Base-by-base conservation (phyloP, 2,113 vertebrate genomes). In the Cygnus buccinator region DNA sequence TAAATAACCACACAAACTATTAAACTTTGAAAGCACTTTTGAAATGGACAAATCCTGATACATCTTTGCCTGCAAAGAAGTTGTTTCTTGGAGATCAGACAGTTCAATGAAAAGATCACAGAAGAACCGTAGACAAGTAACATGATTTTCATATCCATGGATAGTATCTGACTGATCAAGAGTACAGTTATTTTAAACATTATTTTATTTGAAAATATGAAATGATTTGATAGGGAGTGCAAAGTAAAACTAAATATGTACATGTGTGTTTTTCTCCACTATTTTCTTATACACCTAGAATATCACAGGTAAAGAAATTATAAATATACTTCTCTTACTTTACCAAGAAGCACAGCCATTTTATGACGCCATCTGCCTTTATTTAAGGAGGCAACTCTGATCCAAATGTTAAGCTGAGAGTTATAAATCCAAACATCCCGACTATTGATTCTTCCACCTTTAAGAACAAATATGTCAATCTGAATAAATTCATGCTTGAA, bases 381-480 rank as follows among this genome's bases (percentile, higher is more conserved):
- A 98, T 99, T 99, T 63, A 99, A 98, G 91, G 99, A 99, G 62
- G 99, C 99, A 94, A 99, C 99, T 98, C 99, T 98, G 98, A 99
- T 99, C 99, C 99, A 99, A 93, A 99, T 98, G 95, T 99, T 99
- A 93, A 99, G 99, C 95, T 99, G 99, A 35, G 99, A 99, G 97
- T 99, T 99, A 95, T 99, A 99, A 98, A 99, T 99, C 99, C 99
- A 99, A 81, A 99, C 99, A 89, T 99, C 99, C 62, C 99, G 98
- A 95, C 99, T 99, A 96, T 99, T 99, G 97, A 99, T 99, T 95
- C 99, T 99, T 91, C 99, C 99, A 84, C 99, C 99, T 99, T 97
- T 73, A 92, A 95, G 86, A 67, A 73, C 96, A 93, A 81, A 68
- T 13, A 85, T 4, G 21, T 18, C 11, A 21, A 55, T 58, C 0